These are phyloP conservation scores for Zelleria hepariella DNA, from an alignment of 2,888 invertebrate genomes.

Conservation along the genomic window DNA sequence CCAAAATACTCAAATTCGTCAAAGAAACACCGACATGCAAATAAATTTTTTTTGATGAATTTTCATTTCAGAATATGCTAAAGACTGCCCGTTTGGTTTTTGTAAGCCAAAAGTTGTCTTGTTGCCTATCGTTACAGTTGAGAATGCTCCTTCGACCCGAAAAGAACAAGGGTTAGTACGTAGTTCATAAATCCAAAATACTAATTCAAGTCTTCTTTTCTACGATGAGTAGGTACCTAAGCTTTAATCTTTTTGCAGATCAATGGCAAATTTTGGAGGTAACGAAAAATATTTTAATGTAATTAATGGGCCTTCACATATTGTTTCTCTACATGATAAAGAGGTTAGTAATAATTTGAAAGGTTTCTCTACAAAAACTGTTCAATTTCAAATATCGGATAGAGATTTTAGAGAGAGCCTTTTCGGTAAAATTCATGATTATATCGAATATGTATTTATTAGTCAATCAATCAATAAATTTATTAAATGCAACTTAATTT, in stretches of 20 bases:
- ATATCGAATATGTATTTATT: too few species aligned
- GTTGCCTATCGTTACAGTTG: constrained; percentile 46
- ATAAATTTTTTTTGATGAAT: too few species aligned
- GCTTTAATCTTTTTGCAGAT: neutral
- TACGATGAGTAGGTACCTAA: neutral
- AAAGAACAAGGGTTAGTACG: neutral
- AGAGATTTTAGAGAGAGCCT: too few species aligned
- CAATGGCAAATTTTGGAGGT: neutral
- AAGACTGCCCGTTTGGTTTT: constrained; percentile 9
- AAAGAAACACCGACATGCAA: too few species aligned
- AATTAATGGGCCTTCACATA: neutral
- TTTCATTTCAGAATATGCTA: neutral
- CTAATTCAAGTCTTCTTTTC: too few species aligned
- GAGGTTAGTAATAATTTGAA: neutral
- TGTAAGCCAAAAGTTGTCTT: constrained; percentile 40
- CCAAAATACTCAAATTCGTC: too few species aligned
- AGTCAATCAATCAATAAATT: too few species aligned
- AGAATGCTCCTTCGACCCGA: constrained; percentile 33
- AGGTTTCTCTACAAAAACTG: neutral
- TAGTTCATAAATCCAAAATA: neutral
- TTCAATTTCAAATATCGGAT: too few species aligned
- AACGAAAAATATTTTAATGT: neutral
- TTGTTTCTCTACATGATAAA: neutral
- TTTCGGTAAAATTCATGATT: too few species aligned
- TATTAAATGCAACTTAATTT: neutral